These are phyloP conservation scores for Osmoderma eremita DNA, from an alignment of 2,888 invertebrate species.

Conservation along the genomic window DNA sequence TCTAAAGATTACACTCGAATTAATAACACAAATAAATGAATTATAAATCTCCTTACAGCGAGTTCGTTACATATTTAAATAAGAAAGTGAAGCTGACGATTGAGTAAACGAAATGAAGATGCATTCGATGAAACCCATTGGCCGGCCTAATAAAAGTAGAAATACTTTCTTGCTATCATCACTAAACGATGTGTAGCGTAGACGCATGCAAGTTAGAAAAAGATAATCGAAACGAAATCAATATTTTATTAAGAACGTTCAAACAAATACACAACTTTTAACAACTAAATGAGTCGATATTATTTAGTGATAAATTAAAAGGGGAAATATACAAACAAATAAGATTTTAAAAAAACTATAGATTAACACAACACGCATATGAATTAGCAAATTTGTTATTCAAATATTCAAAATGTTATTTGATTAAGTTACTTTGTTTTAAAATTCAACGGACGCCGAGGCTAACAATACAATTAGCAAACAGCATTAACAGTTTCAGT, in stretches of 20 bases:
- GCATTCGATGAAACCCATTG: neutral
- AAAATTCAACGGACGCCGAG: slow-evolving; percentile 32
- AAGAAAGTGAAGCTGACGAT: too few relatives aligned
- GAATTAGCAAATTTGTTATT: slow-evolving; percentile 17
- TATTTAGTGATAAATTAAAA: slow-evolving; percentile 8
- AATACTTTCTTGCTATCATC: too few relatives aligned
- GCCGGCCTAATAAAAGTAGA: neutral
- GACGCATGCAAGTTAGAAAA: slow-evolving; percentile 40
- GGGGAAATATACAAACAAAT: neutral
- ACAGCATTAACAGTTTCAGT: slow-evolving; percentile 58
- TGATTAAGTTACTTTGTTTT: slow-evolving; percentile 11
- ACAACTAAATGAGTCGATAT: slow-evolving; percentile 23
- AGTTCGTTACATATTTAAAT: too few relatives aligned
- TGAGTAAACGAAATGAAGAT: neutral
- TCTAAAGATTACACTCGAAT: too few relatives aligned
- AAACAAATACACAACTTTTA: slow-evolving; percentile 37
- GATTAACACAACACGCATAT: slow-evolving; percentile 18
- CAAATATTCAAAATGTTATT: slow-evolving; percentile 16
- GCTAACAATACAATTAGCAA: slow-evolving; percentile 45
- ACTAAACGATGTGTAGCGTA: neutral
- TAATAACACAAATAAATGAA: too few relatives aligned
- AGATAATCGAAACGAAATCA: slow-evolving; percentile 30
- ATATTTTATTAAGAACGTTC: slow-evolving; percentile 37
- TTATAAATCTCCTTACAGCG: too few relatives aligned
- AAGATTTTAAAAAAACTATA: slow-evolving; percentile 12